Evolutionary conservation across 2,797 vertebrate genomes (phyloP), one percentile per base, ranked within the genome.

Genomic region (Falco naumanni): DNA sequence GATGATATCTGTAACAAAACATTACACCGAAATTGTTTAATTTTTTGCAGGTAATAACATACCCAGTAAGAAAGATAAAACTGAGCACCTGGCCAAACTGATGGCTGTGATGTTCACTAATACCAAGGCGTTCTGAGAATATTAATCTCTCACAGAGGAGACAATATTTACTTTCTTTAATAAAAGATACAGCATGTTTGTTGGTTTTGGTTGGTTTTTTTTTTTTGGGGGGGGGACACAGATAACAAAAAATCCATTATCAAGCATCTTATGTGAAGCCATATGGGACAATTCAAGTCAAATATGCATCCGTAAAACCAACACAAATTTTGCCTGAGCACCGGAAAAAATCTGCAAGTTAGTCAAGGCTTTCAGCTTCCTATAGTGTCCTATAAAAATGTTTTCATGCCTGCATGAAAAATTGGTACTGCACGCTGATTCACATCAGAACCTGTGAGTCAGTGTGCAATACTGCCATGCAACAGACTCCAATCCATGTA

Each of bases 1-100:
- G 98, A 98, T 9, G 98, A 98, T 54, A 97, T 89, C 98, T 99
- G 97, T 20, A 51, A 89, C 5, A 86, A 79, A 87, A 72, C 18
- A 80, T 22, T 7, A 68, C 29, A 75, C 16, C 37, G 60, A 60
- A 71, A 72, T 8, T 18, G 19, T 24, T 63, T 31, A 7, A 37
- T 33, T 41, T 16, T 65, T 76, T 77, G 53, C 74, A 82, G 39
- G 25, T 24, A 89, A 51, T 41, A 61, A 51, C 17, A 50, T 24
- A 74, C 11, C 16, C 88, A 74, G 39, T 15, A 72, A 95, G 21
- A 86, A 65, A 90, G 41, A 51, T 24, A 76, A 86, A 94, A 66
- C 11, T 0, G 0, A 84, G 48, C 56, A 65, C n/a, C 33, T 37
- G 29, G 26, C 50, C 37, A 86, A 48, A 37, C 50, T 9, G 22